Base-by-base conservation (phyloP, 1,140 invertebrate genomes). In the Archegozetes longisetosus region DNA sequence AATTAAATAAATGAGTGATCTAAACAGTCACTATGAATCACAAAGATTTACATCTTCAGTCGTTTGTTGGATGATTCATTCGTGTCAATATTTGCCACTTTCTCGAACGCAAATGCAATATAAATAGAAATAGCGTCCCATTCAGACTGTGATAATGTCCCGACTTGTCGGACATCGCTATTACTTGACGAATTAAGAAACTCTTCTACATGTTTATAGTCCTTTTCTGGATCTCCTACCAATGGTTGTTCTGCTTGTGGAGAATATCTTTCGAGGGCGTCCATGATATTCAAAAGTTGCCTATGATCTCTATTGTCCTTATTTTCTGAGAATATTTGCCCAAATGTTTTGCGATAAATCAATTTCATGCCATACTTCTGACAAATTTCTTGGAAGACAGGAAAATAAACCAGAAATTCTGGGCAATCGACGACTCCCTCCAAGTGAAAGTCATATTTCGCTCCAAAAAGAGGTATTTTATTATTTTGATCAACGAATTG, bases 371-470 rank as follows among this genome's bases (percentile, higher is more conserved):
- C 86, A 77, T 81, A 83, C 64, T 88, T 84, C 54, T 79, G 74
- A 40, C 87, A 88, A 65, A 97, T 73, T 71, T 88, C 86, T 63
- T 82, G 74, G 58, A 98, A 76, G 3, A 83, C 76, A 25, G 88
- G 85, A 72, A 97, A 88, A 74, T 97, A 83, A 17, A 98, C 92
- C 27, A 99, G 75, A 77, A 97, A 99, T 72, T 99, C 95, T 25
- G 95, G 95, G 76, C 95, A 99, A 71, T 98, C 83, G 0, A 99
- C 94, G 17, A 94, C 89, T 48, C 86, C 91, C 70, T 97, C 89
- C 54, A 98, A 73, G 69, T 90, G 81, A 71, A 98, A 98, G 72
- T 93, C 82, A 76, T 98, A 97, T 72, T 92, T 89, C 29, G 86
- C 89, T 48, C 95, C 95, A 79, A 98, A 99, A 14, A 98, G 70